phyloP scores from a whole-genome alignment of 2,888 invertebrate genomes.

The Erynnis tages region DNA sequence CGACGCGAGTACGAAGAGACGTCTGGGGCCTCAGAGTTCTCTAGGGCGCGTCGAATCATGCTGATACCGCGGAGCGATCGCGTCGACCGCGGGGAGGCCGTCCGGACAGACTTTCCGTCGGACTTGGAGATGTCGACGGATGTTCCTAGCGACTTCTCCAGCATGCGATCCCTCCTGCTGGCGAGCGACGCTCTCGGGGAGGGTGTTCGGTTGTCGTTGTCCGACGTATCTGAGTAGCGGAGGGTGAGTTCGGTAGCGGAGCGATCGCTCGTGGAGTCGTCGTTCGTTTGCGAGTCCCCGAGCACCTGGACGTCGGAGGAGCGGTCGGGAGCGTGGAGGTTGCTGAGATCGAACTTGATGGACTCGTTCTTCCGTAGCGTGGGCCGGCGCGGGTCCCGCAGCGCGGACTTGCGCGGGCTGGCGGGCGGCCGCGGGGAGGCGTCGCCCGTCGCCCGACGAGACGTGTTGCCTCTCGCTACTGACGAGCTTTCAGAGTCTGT shows the following conservation, averaged over 20 bases:
- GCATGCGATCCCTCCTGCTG: constrained; percentile 49
- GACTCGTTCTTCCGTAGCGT: constrained; percentile 65
- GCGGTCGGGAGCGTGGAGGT: constrained; percentile 43
- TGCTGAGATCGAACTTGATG: constrained; percentile 71
- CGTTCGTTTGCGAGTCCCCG: constrained; percentile 31
- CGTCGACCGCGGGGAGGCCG: constrained; percentile 39
- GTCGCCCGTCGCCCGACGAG: constrained; percentile 33
- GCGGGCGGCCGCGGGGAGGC: no score
- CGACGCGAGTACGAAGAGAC: constrained; percentile 31
- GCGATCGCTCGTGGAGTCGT: constrained; percentile 35
- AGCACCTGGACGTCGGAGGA: constrained; percentile 37
- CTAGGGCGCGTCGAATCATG: constrained; percentile 46
- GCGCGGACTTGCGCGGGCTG: constrained; percentile 62
- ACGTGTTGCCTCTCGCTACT: constrained; percentile 29
- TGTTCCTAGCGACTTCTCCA: constrained; percentile 43
- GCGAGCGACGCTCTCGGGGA: constrained; percentile 55
- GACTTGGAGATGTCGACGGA: constrained; percentile 1
- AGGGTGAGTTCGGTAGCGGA: constrained; percentile 41
- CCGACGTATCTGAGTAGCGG: constrained; percentile 50
- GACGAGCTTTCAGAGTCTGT: constrained; percentile 38
- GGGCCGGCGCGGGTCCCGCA: constrained; percentile 56
- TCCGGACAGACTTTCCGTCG: constrained; percentile 31
- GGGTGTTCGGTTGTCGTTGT: constrained; percentile 36
- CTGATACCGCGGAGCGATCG: constrained; percentile 45
- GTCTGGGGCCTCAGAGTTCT: constrained; percentile 10